Evolutionary conservation across 2,113 vertebrate genomes (phyloP), one percentile per base, ranked within the genome.

Genomic region (Salvelinus fontinalis): DNA sequence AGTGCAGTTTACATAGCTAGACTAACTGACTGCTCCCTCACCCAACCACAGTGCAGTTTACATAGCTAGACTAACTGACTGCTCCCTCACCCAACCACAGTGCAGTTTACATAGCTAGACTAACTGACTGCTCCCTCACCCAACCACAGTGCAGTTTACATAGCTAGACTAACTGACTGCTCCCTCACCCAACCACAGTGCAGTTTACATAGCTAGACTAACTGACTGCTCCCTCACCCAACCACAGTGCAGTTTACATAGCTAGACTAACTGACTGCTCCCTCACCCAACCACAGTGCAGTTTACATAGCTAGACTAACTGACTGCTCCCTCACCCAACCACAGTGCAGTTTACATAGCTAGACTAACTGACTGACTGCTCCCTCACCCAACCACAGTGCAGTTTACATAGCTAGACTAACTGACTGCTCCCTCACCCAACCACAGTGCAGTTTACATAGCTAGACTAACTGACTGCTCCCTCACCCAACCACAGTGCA

Each of bases 401-500:
- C 49, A 16, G 34, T 39, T 77, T 90, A 77, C 89, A 74, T 83
- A 90, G 85, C 88, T 70, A 0, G 90, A 95, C 94, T 95, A 93
- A n/a, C n/a, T 29, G 27, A 4, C 27, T 3, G 27, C 27, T 29
- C 27, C 27, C 27, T 29, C 27, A 29, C 27, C 27, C 27, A 29
- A 29, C 3, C 3, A 29, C 3, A 29, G 27, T 29, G 27, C 27
- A 29, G 27, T 29, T 29, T 29, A 29, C 27, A 29, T 29, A 4
- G 3, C 27, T 29, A 29, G 27, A 29, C 27, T 29, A 4, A 29
- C 27, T 29, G 27, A 29, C 27, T 3, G 27, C 27, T 29, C 27
- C 27, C 27, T 29, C 27, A 29, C 27, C 27, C 27, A 29, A 29
- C 27, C 3, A 29, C 27, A 29, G 27, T 29, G 27, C 27, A 29